Conservation (phyloP, 2,888 invertebrate species). For the Temnothorax rugatulus region DNA sequence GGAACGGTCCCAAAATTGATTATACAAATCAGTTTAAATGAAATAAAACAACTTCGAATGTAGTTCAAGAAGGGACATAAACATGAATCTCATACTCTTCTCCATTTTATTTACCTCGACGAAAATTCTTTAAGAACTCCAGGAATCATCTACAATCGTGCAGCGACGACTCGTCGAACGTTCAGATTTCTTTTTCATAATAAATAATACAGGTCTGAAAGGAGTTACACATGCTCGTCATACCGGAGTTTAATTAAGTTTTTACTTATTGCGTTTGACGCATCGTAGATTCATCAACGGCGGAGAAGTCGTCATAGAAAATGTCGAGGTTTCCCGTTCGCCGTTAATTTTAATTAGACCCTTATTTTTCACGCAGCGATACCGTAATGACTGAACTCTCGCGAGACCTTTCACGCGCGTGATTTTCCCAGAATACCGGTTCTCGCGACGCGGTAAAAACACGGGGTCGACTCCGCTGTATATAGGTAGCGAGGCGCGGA, state of each 20-base stretch:
- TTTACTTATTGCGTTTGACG: neutral
- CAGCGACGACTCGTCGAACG: neutral
- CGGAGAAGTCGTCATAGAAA: neutral
- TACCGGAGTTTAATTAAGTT: neutral
- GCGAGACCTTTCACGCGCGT: neutral
- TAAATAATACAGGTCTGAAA: neutral
- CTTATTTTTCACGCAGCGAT: neutral
- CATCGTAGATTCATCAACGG: slow-evolving; percentile 3
- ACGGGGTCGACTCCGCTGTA: neutral
- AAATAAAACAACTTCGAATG: neutral
- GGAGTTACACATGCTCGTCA: neutral
- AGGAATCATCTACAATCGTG: neutral
- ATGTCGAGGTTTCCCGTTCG: neutral
- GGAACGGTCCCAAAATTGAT: slow-evolving; percentile 8
- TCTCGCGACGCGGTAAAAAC: neutral
- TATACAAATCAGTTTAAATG: neutral
- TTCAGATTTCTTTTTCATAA: neutral
- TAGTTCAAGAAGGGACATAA: neutral
- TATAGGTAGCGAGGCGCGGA: slow-evolving; percentile 55
- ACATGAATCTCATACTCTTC: neutral
- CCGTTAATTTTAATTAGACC: neutral
- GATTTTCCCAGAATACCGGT: slow-evolving; percentile 34
- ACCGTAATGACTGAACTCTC: slow-evolving; percentile 38
- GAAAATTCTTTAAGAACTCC: neutral
- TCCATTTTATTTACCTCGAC: neutral